phyloP scores from a whole-genome alignment of 2,113 vertebrate genomes.

The Zosterops hypoxanthus region DNA sequence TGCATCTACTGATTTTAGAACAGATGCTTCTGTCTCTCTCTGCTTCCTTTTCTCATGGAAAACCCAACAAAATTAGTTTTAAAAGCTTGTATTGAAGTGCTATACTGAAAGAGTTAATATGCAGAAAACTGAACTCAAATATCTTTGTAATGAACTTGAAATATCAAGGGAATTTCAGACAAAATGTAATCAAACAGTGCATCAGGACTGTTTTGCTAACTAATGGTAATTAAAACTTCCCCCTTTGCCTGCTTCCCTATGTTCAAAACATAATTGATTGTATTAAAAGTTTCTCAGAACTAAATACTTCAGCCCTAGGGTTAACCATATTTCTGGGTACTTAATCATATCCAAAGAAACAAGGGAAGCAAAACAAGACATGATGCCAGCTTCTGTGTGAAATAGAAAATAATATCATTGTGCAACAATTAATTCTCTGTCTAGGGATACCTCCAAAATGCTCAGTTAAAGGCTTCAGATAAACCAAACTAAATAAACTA shows the following conservation, averaged over 20 bases:
- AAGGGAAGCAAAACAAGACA: constrained; percentile 36
- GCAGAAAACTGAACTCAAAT: not conserved
- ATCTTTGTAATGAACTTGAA: constrained; percentile 23
- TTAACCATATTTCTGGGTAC: constrained; percentile 42
- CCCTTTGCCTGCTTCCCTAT: not conserved
- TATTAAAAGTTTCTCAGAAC: constrained; percentile 51
- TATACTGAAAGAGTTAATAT: not conserved
- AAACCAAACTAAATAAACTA: not conserved
- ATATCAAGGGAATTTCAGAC: not conserved
- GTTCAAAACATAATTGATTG: constrained; percentile 46
- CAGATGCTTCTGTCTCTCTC: not conserved
- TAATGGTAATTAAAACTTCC: constrained; percentile 51
- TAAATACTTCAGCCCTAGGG: constrained; percentile 35
- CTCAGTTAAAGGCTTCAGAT: not conserved
- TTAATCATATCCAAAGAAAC: constrained; percentile 46
- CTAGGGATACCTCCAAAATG: not conserved
- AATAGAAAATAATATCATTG: constrained; percentile 6
- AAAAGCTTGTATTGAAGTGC: not conserved
- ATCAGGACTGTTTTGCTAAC: constrained; percentile 17
- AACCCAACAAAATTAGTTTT: not conserved
- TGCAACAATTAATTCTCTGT: constrained; percentile 38
- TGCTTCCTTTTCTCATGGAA: not conserved
- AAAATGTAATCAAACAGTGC: constrained; percentile 15
- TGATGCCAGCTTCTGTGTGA: not conserved
- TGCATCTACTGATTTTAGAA: not conserved